These are phyloP conservation scores for Drosophila diplacantha DNA, from an alignment of 2,888 invertebrate genomes.

Conservation along the genomic window DNA sequence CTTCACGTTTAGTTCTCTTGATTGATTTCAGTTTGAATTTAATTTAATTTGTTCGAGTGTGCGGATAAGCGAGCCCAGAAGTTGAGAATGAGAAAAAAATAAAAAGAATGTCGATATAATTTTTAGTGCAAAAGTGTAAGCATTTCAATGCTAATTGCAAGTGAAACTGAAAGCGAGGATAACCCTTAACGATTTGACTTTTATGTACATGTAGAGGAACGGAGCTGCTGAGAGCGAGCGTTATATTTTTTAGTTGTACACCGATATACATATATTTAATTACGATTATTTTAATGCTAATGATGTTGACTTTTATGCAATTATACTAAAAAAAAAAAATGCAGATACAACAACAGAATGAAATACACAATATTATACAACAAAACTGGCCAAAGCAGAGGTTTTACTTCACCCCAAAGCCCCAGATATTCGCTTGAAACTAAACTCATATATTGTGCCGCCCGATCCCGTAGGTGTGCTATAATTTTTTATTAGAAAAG, in stretches of 20 bases:
- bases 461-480: constrained; percentile 25
- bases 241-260: constrained; percentile 56
- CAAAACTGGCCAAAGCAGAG: constrained; percentile 32
- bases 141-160: constrained; percentile 45
- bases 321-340: constrained; percentile 57
- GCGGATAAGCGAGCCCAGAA: constrained; percentile 18
- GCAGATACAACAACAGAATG: constrained; percentile 59
- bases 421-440: constrained; percentile 7
- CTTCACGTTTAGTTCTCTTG: constrained; percentile 12
- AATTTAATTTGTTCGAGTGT: constrained; percentile 29
- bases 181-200: constrained; percentile 48
- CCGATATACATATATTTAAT: constrained; percentile 53
- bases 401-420: constrained; percentile 26
- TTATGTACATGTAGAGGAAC: constrained; percentile 33
- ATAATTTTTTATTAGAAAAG: constrained; percentile 16
- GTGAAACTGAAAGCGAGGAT: constrained; percentile 42
- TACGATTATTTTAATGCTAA: constrained; percentile 56
- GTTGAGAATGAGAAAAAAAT: constrained; percentile 26
- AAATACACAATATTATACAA: constrained; percentile 62
- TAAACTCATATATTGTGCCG: constrained; percentile 2
- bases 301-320: constrained; percentile 63
- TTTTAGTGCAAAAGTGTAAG: constrained; percentile 52
- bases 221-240: constrained; percentile 37
- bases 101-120: constrained; percentile 67
- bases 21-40: constrained; percentile 33